A percentile compares a stretch with the other conserved stretches of the same genome.
Evolutionary conservation across 2,113 vertebrate genomes (phyloP).

Genomic region (Amia ocellicauda): DNA sequence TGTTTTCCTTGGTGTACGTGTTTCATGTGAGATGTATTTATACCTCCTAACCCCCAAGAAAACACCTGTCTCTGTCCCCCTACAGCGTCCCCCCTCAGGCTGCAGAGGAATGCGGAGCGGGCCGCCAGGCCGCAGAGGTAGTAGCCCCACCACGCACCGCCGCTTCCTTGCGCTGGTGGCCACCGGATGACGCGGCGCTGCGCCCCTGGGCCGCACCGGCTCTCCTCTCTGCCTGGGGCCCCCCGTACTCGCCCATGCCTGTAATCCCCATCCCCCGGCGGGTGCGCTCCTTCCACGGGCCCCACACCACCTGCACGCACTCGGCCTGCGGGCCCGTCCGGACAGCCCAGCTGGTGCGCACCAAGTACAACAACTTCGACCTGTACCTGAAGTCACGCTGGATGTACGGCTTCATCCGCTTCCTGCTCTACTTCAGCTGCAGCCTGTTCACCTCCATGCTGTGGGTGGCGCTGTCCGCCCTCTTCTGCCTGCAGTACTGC

Average conservation of each 20-base stretch:
- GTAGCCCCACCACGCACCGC: not conserved
- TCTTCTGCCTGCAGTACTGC: constrained; percentile 91
- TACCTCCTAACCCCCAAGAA: too few relatives aligned
- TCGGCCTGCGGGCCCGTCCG: constrained; percentile 86
- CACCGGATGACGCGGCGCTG: constrained; percentile 14
- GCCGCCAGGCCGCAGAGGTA: not conserved
- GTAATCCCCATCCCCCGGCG: constrained; percentile 95
- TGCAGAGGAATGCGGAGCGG: not conserved
- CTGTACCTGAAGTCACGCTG: constrained; percentile 89
- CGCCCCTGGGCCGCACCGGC: constrained; percentile 40
- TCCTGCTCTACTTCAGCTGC: constrained; percentile 95
- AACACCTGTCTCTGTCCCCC: not conserved
- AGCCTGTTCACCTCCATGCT: constrained; percentile 92
- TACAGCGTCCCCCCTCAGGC: not conserved
- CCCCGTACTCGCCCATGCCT: constrained; percentile 79
- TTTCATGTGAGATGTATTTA: too few relatives aligned
- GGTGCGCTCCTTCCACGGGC: constrained; percentile 95
- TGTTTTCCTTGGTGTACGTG: too few relatives aligned
- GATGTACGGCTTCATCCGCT: constrained; percentile 92
- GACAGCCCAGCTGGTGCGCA: constrained; percentile 80
- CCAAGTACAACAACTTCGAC: constrained; percentile 96
- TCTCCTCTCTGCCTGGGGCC: constrained; percentile 50
- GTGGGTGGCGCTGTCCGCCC: constrained; percentile 85
- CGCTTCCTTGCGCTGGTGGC: constrained; percentile 5
- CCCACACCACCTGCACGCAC: constrained; percentile 95